Conservation (phyloP, 2,888 invertebrate species). For the Oscheius sp. region DNA sequence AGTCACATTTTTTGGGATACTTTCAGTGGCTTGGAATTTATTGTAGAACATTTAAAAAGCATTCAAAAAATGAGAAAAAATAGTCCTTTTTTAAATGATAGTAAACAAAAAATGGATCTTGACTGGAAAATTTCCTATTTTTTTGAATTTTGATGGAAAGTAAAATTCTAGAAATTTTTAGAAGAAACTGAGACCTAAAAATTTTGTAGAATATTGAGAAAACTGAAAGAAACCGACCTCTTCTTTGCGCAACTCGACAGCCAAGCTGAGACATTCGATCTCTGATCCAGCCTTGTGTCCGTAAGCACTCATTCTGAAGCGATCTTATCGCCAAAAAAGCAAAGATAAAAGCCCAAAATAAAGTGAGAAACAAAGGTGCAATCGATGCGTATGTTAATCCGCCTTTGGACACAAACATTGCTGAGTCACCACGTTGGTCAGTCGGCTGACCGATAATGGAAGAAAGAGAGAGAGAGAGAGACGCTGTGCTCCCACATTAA, state of each 20-base stretch:
- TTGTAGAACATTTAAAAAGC: too few species aligned
- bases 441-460: conserved; percentile 4
- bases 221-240: conserved; percentile 27
- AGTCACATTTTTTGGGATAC: too few species aligned
- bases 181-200: too few species aligned
- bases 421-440: neutral
- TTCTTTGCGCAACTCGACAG: conserved; percentile 59
- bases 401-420: conserved; percentile 2
- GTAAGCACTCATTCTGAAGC: conserved; percentile 56
- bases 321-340: neutral
- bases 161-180: too few species aligned
- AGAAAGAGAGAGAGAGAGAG: neutral
- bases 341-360: neutral
- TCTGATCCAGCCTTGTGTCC: conserved; percentile 61
- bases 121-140: too few species aligned
- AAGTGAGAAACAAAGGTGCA: neutral
- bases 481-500: too few species aligned
- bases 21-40: too few species aligned
- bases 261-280: conserved; percentile 61
- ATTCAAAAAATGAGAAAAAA: too few species aligned
- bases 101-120: too few species aligned
- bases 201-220: too few species aligned
- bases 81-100: too few species aligned
- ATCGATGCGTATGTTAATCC: conserved; percentile 21
- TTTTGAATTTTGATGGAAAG: too few species aligned